Conservation (phyloP, 2,113 vertebrate genomes). For the Carollia perspicillata region DNA sequence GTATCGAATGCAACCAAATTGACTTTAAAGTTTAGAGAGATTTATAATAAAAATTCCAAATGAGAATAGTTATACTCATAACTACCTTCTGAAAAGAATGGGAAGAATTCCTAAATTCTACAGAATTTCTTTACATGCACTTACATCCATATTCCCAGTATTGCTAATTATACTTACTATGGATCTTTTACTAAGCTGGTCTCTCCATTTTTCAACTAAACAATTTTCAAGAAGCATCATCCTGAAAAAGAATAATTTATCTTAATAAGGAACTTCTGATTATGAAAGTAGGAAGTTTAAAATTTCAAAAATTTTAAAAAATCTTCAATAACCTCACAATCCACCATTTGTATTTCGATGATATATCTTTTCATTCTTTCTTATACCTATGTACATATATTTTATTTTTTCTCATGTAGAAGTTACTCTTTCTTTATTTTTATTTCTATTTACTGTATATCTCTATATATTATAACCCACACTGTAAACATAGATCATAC, state of each 20-base stretch:
- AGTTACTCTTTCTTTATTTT: too few relatives aligned
- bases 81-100: not conserved
- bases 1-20: not conserved
- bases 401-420: not conserved
- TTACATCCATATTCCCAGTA: not conserved
- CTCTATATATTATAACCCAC: not conserved
- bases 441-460: too few relatives aligned
- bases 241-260: slow-evolving; percentile 72
- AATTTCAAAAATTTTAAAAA: not conserved
- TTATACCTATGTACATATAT: not conserved
- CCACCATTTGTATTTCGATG: not conserved
- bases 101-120: not conserved
- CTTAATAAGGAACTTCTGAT: not conserved
- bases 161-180: slow-evolving; percentile 78
- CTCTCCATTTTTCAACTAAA: slow-evolving; percentile 88
- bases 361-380: not conserved
- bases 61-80: not conserved
- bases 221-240: slow-evolving; percentile 89
- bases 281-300: not conserved
- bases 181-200: slow-evolving; percentile 85
- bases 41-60: not conserved
- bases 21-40: not conserved
- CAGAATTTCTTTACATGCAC: not conserved
- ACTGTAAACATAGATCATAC: not conserved
- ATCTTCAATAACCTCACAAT: not conserved